Percentiles rank a stretch among this genome's conserved stretches.
These are phyloP conservation scores for Mobula birostris DNA, from an alignment of 2,113 vertebrate species.

Conservation along the genomic window DNA sequence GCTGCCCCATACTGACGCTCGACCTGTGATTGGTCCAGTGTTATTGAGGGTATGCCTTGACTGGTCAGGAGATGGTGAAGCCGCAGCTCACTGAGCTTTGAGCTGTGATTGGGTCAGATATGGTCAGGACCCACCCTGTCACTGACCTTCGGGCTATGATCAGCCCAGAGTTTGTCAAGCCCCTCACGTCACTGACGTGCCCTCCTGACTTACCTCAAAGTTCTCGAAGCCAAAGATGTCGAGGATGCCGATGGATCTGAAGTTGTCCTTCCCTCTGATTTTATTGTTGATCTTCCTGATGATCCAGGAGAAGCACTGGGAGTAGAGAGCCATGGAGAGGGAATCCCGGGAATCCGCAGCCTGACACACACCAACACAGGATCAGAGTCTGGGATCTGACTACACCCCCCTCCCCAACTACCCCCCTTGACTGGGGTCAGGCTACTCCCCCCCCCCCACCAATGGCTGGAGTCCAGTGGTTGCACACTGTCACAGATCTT, in stretches of 20 bases:
- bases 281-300: slow-evolving; percentile 81
- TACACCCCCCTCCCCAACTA: no score
- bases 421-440: no score
- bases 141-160: neutral
- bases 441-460: no score
- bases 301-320: slow-evolving; percentile 88
- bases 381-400: neutral
- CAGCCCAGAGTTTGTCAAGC: no score
- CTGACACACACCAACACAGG: slow-evolving; percentile 47
- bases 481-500: no score
- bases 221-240: slow-evolving; percentile 93
- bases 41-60: no score
- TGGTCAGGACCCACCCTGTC: neutral
- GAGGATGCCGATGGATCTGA: slow-evolving; percentile 88
- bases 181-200: no score
- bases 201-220: slow-evolving; percentile 64
- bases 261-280: slow-evolving; percentile 82
- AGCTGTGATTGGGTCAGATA: no score
- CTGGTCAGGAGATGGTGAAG: no score
- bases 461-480: no score
- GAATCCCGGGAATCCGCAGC: slow-evolving; percentile 82
- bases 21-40: no score
- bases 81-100: no score
- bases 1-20: neutral
- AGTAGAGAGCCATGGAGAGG: slow-evolving; percentile 83